Evolutionary conservation across 1,140 invertebrate species (phyloP).

Genomic region (Daktulosphaira vitifoliae): DNA sequence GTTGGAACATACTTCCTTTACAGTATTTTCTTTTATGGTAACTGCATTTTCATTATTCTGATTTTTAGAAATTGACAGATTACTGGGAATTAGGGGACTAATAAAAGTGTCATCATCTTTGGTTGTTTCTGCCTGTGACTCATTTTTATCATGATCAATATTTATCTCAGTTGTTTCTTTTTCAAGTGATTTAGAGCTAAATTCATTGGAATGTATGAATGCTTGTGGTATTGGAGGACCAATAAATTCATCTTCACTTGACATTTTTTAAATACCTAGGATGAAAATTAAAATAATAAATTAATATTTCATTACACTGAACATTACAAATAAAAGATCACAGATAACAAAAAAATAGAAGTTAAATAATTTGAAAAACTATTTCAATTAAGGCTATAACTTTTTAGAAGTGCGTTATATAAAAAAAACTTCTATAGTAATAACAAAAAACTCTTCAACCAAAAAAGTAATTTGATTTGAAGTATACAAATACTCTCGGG

Average conservation of each 20-base stretch:
- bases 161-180: neutral
- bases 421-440: too few relatives aligned
- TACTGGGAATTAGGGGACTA: neutral
- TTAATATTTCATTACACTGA: too few relatives aligned
- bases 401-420: too few relatives aligned
- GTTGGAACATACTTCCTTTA: slow-evolving; percentile 35
- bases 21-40: slow-evolving; percentile 21
- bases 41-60: slow-evolving; percentile 32
- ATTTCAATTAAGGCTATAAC: too few relatives aligned
- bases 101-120: neutral
- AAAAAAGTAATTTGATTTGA: too few relatives aligned
- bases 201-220: neutral
- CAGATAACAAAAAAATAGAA: too few relatives aligned
- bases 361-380: too few relatives aligned
- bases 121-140: neutral
- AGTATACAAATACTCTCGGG: too few relatives aligned
- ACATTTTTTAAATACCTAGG: too few relatives aligned
- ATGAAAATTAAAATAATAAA: too few relatives aligned
- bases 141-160: neutral
- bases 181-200: slow-evolving; percentile 1
- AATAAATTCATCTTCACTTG: slow-evolving; percentile 48
- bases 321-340: too few relatives aligned
- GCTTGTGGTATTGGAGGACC: slow-evolving; percentile 50
- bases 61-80: slow-evolving; percentile 37
- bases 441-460: too few relatives aligned